Evolutionary conservation across 2,113 vertebrate species (phyloP).

Genomic region (Dendrocopos noguchii): DNA sequence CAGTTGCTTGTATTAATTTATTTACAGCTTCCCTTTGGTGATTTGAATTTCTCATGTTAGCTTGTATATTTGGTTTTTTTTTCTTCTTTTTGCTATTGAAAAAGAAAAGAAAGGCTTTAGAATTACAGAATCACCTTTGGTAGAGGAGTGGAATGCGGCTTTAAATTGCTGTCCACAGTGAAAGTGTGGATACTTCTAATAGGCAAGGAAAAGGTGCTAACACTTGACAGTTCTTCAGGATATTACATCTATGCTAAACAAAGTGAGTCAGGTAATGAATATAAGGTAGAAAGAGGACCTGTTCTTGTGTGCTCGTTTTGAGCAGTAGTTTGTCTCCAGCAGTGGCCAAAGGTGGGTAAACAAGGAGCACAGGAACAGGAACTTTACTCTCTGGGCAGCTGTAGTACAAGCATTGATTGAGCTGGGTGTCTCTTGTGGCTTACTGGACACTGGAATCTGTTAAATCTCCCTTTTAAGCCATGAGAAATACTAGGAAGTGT

Average conservation of each 20-base stretch:
- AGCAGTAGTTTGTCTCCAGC: neutral
- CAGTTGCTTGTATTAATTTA: neutral
- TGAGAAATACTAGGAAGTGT: neutral
- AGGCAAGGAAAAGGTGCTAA: neutral
- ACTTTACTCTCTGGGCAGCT: rapidly evolving
- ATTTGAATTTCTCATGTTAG: neutral
- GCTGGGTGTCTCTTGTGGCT: neutral
- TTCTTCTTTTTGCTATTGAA: neutral
- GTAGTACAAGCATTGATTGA: neutral
- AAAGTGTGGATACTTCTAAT: neutral
- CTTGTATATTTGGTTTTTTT: neutral
- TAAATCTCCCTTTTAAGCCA: neutral
- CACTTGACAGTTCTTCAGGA: neutral
- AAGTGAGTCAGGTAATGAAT: neutral
- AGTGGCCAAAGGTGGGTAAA: neutral
- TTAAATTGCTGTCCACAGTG: neutral
- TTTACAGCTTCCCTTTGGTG: neutral
- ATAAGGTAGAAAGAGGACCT: neutral
- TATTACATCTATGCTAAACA: neutral
- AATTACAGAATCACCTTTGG: neutral
- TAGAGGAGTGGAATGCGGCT: neutral
- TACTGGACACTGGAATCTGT: neutral
- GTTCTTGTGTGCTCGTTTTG: rapidly evolving
- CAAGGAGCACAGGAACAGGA: neutral
- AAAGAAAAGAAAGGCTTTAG: neutral